Evolutionary conservation across 2,113 vertebrate genomes (phyloP), one percentile per base, ranked within the genome.

Genomic region (Nematolebias whitei): DNA sequence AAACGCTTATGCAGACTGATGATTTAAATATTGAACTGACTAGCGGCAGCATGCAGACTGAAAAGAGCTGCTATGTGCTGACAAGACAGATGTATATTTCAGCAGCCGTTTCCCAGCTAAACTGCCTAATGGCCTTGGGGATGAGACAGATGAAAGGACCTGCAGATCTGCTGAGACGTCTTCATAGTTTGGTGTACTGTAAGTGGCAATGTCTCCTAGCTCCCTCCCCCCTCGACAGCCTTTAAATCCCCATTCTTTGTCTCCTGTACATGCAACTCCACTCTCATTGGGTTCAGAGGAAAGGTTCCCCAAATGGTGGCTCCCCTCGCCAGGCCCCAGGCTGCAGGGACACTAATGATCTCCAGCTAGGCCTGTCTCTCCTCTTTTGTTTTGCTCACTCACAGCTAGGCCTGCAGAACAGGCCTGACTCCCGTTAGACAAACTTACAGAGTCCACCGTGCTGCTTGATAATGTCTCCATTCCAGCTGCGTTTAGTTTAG

Each of bases 41-140:
- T 61, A 38, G 69, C 68, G 14, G 81, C 65, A 18, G 69, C 68
- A 22, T 4, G 45, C 74, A 84, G 81, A 76, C 75, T 62, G 79
- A 73, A 72, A 51, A 76, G 71, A 70, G 69, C 76, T 79, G 77
- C 49, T 74, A 68, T 74, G 71, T 83, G 87, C 90, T 85, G 86
- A 91, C 86, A 55, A 87, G 79, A 85, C 83, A 88, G 83, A 91
- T 87, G 84, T 89, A 91, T 91, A 88, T 92, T 91, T 92, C 70
- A 91, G 70, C 79, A 91, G 87, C 74, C 80, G 63, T 87, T 91
- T 92, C 86, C 85, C 76, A 44, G 79, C 78, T 87, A 90, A 92
- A 91, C 84, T 90, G 85, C 74, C 74, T 84, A 88, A 90, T 89
- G 87, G 88, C 85, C 76, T 68, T 41, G 58, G 83, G 87, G 79